Evolutionary conservation across 2,113 vertebrate genomes (phyloP).

Genomic region (Pithys albifrons): DNA sequence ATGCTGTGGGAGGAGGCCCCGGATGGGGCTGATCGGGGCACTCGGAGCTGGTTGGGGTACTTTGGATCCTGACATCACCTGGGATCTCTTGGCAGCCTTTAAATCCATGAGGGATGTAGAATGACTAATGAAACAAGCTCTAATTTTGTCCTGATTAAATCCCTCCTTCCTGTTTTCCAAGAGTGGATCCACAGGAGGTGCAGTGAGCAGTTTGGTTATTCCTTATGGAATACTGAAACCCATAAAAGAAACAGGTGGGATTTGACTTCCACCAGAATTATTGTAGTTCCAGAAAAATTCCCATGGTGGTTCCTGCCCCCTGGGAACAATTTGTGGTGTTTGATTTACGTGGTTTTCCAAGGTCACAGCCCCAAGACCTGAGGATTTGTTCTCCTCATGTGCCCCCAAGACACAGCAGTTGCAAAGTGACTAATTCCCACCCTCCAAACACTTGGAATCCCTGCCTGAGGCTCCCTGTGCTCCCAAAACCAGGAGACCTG

Average conservation of each 20-base stretch:
- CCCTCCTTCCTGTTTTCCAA: conserved; percentile 28
- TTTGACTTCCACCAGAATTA: not conserved
- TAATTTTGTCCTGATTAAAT: not conserved
- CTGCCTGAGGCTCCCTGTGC: not conserved
- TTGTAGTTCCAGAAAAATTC: not conserved
- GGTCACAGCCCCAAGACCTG: not conserved
- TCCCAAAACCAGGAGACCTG: not conserved
- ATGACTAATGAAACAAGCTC: conserved; percentile 18
- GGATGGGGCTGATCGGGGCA: not conserved
- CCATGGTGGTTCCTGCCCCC: not conserved
- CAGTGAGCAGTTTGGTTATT: not conserved
- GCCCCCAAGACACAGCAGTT: not conserved
- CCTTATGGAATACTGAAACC: not conserved
- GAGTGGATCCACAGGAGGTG: not conserved
- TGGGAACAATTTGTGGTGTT: fast-evolving
- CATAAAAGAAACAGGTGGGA: not conserved
- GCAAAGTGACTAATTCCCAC: not conserved
- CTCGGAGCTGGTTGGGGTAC: not conserved
- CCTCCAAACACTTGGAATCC: not conserved
- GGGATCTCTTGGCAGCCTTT: not conserved
- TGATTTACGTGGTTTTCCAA: not conserved
- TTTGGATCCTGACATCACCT: not conserved
- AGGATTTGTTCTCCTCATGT: not conserved
- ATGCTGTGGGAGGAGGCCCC: not conserved
- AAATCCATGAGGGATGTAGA: not conserved